These are phyloP conservation scores for Sepioteuthis lessoniana DNA, from an alignment of 2,888 invertebrate genomes.

Conservation along the genomic window DNA sequence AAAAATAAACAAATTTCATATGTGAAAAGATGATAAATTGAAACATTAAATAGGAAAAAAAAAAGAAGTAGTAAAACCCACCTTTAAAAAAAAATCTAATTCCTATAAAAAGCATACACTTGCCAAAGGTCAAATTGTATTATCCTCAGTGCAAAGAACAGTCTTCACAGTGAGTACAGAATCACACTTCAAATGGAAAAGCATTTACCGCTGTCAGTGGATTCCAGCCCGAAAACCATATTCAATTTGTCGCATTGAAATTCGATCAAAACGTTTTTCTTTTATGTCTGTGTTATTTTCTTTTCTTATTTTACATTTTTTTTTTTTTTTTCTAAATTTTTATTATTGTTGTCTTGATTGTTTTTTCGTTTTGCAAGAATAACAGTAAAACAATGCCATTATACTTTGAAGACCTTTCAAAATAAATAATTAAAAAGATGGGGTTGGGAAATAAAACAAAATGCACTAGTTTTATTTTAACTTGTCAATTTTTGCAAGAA, in stretches of 20 bases:
- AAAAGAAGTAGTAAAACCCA: neutral
- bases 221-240: neutral
- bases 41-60: neutral
- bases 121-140: neutral
- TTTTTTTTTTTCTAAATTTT: no score
- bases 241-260: conserved; percentile 33
- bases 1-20: neutral
- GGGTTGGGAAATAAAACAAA: neutral
- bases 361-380: neutral
- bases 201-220: neutral
- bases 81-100: neutral
- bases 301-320: no score
- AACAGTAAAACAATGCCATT: neutral
- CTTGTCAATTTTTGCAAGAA: neutral
- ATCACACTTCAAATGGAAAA: conserved; percentile 21
- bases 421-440: neutral
- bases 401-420: neutral
- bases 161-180: neutral
- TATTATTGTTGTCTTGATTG: neutral
- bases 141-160: neutral
- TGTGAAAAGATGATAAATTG: neutral
- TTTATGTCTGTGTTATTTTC: neutral
- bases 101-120: neutral
- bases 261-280: conserved; percentile 8
- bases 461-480: neutral